Evolutionary conservation across 2,888 invertebrate species (phyloP), one percentile per base, ranked within the genome.

Genomic region (Orchestes rusci): DNA sequence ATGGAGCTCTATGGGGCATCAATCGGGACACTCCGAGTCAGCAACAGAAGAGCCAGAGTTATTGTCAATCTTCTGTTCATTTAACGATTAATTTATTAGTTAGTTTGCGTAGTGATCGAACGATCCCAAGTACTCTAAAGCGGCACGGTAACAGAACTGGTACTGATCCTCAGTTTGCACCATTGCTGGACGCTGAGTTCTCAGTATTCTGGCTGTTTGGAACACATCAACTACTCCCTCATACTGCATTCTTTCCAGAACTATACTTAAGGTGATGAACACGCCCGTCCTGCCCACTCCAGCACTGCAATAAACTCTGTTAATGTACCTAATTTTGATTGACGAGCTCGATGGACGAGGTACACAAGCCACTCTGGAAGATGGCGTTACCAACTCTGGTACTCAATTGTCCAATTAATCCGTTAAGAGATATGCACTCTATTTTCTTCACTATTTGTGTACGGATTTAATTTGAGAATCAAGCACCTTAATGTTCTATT

Each of bases 161-260:
- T 99, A 99, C 73, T 99, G 97, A 74, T 99, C 96, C 91, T 96
- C 96, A 56, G 97, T 96, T 72, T 99, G 97, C 59, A 99, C 96
- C 97, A 99, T 99, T 58, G 95, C 95, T 51, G 96, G 95, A 59
- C 99, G 80, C 71, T 99, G 97, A 53, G 97, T 96, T 65, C 99
- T 83, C 59, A 99, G 75, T 70, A 96, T 93, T 72, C 97, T 86
- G 51, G 96, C 96, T 0, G 96, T 96, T 73, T 97, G 97, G 83
- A 97, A 99, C 64, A 99, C 89, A 73, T 99, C 99, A 10, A 99
- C 89, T 4, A 96, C 94, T 15, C 95, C 95, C 68, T 99, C 99
- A 68, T 94, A 95, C 70, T 96, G 92, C 93, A 99, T 96, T 55
- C 97, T 80, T 70, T 99, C 99, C 65, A 99, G 72, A 41, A 99